These are phyloP conservation scores for Pristionchus entomophagus DNA, from an alignment of 2,888 invertebrate genomes.

Conservation along the genomic window DNA sequence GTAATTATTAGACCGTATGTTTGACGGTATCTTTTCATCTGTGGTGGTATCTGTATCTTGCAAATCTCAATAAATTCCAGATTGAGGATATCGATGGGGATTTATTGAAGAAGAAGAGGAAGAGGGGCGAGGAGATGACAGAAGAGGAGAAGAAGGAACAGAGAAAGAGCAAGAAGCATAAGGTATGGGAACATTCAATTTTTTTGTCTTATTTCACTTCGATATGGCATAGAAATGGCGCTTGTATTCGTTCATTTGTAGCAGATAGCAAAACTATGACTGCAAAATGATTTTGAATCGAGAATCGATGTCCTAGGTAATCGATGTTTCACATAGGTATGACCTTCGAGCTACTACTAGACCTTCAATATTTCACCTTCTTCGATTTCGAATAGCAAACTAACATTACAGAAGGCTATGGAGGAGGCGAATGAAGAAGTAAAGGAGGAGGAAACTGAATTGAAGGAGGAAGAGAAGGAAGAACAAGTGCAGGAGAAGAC, in stretches of 20 bases:
- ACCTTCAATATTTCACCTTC: no score
- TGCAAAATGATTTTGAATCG: neutral
- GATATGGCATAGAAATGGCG: no score
- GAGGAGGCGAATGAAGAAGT: conserved; percentile 15
- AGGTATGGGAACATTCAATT: no score
- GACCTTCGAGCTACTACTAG: neutral
- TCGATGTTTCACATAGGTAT: neutral
- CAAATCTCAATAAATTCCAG: no score
- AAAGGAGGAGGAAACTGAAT: neutral
- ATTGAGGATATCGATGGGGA: no score
- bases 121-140: conserved; percentile 49
- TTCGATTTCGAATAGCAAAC: neutral
- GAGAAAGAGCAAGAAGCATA: conserved; percentile 50
- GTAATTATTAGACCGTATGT: no score
- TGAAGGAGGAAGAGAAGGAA: neutral
- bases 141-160: conserved; percentile 49
- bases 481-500: neutral
- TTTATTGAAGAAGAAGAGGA: conserved; percentile 42
- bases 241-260: no score
- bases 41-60: no score
- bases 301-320: neutral
- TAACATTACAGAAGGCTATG: neutral
- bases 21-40: no score
- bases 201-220: no score
- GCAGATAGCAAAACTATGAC: neutral